phyloP scores from a whole-genome alignment of 2,113 vertebrate species.

The Tachysurus vachellii region DNA sequence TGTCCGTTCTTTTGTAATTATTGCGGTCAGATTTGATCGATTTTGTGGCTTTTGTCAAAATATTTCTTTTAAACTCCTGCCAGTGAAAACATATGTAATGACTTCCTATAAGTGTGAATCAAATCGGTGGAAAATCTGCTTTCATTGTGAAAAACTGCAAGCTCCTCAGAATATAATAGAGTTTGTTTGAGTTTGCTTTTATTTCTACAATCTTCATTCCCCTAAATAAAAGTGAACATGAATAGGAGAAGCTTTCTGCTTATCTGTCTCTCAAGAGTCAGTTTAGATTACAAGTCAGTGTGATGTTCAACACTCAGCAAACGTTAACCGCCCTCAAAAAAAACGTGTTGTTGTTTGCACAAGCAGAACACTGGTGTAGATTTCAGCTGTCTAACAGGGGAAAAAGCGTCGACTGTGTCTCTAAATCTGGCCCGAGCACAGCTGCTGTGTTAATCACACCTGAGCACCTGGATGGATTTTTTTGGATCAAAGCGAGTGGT shows the following conservation, averaged over 20 bases:
- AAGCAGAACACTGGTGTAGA: conserved; percentile 9
- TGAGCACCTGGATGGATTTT: conserved; percentile 24
- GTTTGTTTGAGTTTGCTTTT: no score
- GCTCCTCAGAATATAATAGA: no score
- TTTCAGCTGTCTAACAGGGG: not conserved
- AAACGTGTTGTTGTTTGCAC: conserved; percentile 23
- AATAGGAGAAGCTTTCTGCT: conserved; percentile 1
- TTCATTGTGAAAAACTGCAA: no score
- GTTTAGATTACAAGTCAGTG: not conserved
- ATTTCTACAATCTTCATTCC: no score
- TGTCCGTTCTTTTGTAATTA: no score
- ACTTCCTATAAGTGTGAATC: no score
- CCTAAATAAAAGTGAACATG: not conserved
- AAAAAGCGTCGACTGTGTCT: conserved; percentile 3
- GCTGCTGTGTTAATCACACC: conserved; percentile 25
- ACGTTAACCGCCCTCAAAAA: conserved; percentile 6
- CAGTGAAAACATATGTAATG: no score
- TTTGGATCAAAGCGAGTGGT: not conserved
- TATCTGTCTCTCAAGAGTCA: not conserved
- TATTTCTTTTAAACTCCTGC: no score
- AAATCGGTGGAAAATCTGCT: no score
- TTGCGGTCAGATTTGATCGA: no score
- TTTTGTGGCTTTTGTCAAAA: no score
- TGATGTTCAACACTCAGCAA: not conserved
- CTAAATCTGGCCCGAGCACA: conserved; percentile 25